Evolutionary conservation across 2,888 invertebrate species (phyloP).

Genomic region (Caenorhabditis panamensis): DNA sequence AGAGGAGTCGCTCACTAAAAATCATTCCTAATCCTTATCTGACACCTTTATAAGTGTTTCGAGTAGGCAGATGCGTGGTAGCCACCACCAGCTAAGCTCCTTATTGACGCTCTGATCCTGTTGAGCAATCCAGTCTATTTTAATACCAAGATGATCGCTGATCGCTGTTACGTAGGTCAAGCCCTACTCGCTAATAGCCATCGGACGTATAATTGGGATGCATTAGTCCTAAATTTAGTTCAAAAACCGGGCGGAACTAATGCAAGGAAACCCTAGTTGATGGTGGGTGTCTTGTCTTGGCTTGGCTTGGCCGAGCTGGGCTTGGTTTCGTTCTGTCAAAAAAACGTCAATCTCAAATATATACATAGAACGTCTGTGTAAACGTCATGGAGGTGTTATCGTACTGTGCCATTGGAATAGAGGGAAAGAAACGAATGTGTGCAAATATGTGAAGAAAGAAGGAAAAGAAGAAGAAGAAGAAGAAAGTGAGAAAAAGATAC

Average conservation of each 20-base stretch:
- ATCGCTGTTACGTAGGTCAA: constrained; percentile 38
- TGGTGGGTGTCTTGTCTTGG: too few species aligned
- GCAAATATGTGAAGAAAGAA: neutral
- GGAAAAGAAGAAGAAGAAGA: neutral
- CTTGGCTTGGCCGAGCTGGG: too few species aligned
- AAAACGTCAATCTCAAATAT: constrained; percentile 30
- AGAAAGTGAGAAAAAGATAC: neutral
- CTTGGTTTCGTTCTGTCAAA: too few species aligned
- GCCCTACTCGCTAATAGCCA: neutral
- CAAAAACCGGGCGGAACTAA: neutral
- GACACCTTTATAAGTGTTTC: neutral
- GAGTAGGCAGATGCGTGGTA: neutral
- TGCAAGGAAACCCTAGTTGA: constrained; percentile 32
- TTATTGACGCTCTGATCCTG: neutral
- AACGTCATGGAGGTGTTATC: constrained; percentile 11
- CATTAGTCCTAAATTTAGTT: constrained; percentile 6
- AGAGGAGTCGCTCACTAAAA: neutral
- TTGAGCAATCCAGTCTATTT: neutral
- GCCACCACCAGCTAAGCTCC: constrained; percentile 7
- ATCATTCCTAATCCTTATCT: constrained; percentile 37
- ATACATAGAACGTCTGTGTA: constrained; percentile 2
- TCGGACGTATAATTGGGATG: constrained; percentile 14
- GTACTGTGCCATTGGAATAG: constrained; percentile 13
- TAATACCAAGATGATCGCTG: constrained; percentile 24
- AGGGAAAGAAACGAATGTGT: neutral